Conservation (phyloP, 37 sponge, comb jelly and placozoan species). For the Ephydatia muelleri region DNA sequence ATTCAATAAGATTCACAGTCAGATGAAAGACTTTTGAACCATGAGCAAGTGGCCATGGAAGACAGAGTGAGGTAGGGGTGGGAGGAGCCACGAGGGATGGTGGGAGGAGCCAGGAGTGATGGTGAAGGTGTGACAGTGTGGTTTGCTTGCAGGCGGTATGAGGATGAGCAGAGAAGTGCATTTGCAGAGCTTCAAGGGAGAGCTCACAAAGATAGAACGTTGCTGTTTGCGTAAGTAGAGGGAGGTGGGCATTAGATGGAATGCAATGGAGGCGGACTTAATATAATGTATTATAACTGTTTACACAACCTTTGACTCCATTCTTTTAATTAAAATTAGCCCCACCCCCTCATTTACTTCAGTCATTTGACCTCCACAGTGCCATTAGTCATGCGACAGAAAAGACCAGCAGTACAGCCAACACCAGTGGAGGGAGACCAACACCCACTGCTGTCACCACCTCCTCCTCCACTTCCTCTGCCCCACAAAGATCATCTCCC, state of each 20-base stretch:
- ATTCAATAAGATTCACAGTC: conserved; percentile 45
- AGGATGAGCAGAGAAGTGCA: conserved; percentile 45
- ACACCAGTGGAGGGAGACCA: not conserved
- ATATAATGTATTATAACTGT: too few relatives aligned
- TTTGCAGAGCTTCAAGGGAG: conserved; percentile 46
- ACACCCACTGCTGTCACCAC: not conserved
- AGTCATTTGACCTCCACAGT: not conserved
- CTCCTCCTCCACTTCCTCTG: not conserved
- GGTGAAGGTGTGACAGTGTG: not conserved
- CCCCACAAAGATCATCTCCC: not conserved
- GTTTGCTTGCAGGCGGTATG: conserved; percentile 19
- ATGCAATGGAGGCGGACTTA: too few relatives aligned
- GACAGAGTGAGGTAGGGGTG: conserved; percentile 52
- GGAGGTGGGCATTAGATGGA: not conserved
- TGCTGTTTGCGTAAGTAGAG: conserved; percentile 58
- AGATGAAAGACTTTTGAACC: conserved; percentile 63
- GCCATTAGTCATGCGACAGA: not conserved
- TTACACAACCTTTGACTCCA: too few relatives aligned
- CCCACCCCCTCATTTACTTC: not conserved
- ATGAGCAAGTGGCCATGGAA: conserved; percentile 70
- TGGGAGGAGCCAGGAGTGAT: not conserved
- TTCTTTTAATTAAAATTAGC: not conserved
- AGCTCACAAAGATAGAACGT: conserved; percentile 52
- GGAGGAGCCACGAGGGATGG: not conserved
- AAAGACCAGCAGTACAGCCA: not conserved